Base-by-base conservation (phyloP, 2,888 invertebrate species). In the Epinotia demarniana region DNA sequence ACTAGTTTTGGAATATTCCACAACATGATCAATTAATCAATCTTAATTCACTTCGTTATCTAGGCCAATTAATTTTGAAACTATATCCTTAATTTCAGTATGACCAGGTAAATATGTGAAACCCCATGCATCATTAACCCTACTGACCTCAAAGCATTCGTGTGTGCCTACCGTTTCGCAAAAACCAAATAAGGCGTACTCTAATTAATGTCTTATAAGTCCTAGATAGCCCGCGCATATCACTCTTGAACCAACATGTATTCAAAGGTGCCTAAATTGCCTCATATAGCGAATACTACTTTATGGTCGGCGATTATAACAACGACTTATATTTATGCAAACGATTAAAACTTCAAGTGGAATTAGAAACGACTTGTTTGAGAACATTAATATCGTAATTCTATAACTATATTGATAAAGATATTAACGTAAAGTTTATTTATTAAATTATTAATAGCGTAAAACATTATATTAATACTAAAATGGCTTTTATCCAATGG, bases 131-230 rank as follows among this genome's bases (percentile, higher is more conserved):
- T 62, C 60, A 70, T 70, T 70, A 70, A 70, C 70, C 70, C 61
- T 53, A 16, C 62, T 53, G 61, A 70, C 60, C 77, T 78, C 77
- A 74, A 79, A 77, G 67, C 70, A 67, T 77, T 63, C 73, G 78
- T 78, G 80, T 60, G 80, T 64, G 80, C 75, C 77, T 60, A 77
- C 78, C 67, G 74, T 75, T 79, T 79, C 78, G 79, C 72, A 79
- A 69, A 39, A 79, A 71, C 78, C 76, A 76, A 73, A 75, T 81
- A 77, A 79, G 81, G 81, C 75, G 63, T 57, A 76, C 73, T 57
- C 77, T 81, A 81, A 83, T 83, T 80, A 78, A 77, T 75, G 77
- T 79, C 70, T 80, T 77, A 77, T 73, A 77, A 78, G 80, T 73
- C 77, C 78, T 76, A 72, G 72, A 75, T 72, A 74, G 72, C 73